phyloP scores from a whole-genome alignment of 2,797 vertebrate species.

The Rallus crepitans region DNA sequence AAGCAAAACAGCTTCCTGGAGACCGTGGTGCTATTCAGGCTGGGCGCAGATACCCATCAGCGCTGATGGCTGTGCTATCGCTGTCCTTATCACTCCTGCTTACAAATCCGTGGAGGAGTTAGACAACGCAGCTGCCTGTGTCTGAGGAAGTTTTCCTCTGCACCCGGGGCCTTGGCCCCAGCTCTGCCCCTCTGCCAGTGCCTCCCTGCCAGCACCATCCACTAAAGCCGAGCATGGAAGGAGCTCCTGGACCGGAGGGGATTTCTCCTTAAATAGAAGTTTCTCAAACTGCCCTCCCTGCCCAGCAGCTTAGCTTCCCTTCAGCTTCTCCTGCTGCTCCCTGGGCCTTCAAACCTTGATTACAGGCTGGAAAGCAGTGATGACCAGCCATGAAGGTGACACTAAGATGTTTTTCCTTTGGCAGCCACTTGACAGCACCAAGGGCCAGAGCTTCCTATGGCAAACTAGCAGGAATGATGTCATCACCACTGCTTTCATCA shows the following conservation, averaged over 20 bases:
- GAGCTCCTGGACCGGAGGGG: neutral
- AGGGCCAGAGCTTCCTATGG: accelerated
- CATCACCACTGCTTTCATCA: neutral
- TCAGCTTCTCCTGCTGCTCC: neutral
- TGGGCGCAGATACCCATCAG: neutral
- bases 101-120: slow-evolving; percentile 27
- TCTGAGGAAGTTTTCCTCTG: neutral
- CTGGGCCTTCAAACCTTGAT: accelerated
- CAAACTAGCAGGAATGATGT: neutral
- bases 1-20: slow-evolving; percentile 25
- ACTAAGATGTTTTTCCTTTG: accelerated
- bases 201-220: neutral
- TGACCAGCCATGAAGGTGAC: neutral
- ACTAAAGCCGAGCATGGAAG: neutral
- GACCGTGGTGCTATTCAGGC: neutral
- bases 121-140: accelerated
- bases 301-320: neutral
- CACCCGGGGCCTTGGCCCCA: accelerated
- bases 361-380: neutral
- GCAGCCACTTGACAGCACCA: accelerated
- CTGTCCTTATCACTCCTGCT: neutral
- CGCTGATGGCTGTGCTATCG: neutral
- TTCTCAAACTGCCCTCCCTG: neutral
- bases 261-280: neutral
- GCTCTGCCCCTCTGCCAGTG: neutral